Evolutionary conservation across 2,113 vertebrate genomes (phyloP).

Genomic region (Cyrtonyx montezumae): DNA sequence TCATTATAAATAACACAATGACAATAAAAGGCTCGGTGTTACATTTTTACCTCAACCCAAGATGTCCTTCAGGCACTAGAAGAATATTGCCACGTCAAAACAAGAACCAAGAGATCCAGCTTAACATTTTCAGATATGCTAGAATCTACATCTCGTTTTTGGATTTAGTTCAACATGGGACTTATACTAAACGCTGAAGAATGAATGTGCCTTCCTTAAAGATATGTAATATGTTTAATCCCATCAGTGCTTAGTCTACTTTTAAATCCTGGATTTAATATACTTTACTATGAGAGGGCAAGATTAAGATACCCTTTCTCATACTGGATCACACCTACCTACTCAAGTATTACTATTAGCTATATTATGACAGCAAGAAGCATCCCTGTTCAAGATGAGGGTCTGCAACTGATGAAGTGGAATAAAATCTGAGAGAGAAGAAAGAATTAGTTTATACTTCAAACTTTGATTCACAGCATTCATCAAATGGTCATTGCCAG

Average conservation of each 20-base stretch:
- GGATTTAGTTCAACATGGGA: constrained; percentile 53
- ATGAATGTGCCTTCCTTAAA: constrained; percentile 53
- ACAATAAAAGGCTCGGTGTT: constrained; percentile 52
- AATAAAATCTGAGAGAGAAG: background rate
- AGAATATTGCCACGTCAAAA: constrained; percentile 30
- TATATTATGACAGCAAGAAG: background rate
- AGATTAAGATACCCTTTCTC: constrained; percentile 58
- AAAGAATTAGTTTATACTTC: background rate
- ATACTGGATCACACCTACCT: background rate
- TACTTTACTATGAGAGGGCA: constrained; percentile 25
- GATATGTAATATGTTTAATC: constrained; percentile 65
- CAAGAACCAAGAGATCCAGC: constrained; percentile 39
- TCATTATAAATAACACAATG: constrained; percentile 67
- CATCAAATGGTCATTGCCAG: background rate
- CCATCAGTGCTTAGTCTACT: constrained; percentile 66
- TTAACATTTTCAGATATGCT: constrained; percentile 29
- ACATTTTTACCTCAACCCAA: constrained; percentile 25
- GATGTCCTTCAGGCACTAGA: background rate
- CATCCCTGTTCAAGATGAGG: background rate
- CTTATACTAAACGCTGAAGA: constrained; percentile 56
- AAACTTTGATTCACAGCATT: background rate
- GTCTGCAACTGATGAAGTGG: background rate
- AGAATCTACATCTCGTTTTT: constrained; percentile 59
- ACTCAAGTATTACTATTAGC: constrained; percentile 37
- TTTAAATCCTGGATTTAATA: constrained; percentile 59